Percentiles rank a stretch among this genome's conserved stretches.
Evolutionary conservation across 2,113 vertebrate genomes (phyloP).

Genomic region (Oncorhynchus kisutch): DNA sequence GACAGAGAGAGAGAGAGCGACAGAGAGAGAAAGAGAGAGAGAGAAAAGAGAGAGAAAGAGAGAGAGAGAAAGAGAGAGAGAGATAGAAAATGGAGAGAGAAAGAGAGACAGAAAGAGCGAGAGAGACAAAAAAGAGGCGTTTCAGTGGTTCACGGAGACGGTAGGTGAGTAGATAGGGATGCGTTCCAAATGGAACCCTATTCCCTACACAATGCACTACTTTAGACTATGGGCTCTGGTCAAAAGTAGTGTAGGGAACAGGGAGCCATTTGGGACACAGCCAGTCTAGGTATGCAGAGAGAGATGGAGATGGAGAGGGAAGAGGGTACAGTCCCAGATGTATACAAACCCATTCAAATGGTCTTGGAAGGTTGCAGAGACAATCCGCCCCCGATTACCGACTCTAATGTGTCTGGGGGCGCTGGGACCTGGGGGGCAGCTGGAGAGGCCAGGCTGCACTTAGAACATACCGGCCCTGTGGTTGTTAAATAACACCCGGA

Average conservation of each 20-base stretch:
- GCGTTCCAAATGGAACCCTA: background rate
- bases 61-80: no score
- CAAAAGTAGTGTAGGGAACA: no score
- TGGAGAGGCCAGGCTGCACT: background rate
- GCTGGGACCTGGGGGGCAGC: constrained; percentile 35
- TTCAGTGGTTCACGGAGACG: no score
- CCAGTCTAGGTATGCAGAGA: constrained; percentile 5
- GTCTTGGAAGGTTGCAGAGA: constrained; percentile 41
- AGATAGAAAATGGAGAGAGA: accelerated
- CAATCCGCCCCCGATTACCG: constrained; percentile 48
- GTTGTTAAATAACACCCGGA: constrained; percentile 42
- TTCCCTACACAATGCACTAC: no score
- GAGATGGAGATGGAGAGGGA: background rate
- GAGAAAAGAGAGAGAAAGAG: no score
- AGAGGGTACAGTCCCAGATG: constrained; percentile 7
- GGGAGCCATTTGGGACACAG: no score
- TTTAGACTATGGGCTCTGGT: no score
- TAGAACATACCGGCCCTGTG: constrained; percentile 20
- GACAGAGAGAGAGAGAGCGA: no score
- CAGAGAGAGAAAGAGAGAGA: no score
- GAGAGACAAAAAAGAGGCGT: no score
- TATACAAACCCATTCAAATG: constrained; percentile 35
- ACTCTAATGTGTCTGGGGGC: constrained; percentile 65
- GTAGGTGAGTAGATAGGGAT: background rate
- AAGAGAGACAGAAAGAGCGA: no score